These are phyloP conservation scores for human (Homo sapiens) DNA, from an alignment of 2,113 vertebrate species.

Conservation along the genomic window GRCh38 chr17:30368501-30369000, in stretches of 20 bases:
- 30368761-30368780: not conserved
- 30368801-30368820: not conserved
- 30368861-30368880: not conserved
- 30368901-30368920: not conserved
- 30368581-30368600: not conserved
- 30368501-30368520: not conserved
- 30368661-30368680: not conserved
- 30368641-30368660: not conserved
- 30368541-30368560: not conserved
- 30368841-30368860: slow-evolving; percentile 1
- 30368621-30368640: not conserved
- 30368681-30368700: not conserved
- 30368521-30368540: not conserved
- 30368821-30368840: not conserved
- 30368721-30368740: not conserved
- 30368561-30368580: not conserved
- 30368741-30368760: not conserved
- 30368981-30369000: not conserved
- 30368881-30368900: not conserved
- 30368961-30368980: not conserved
- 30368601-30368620: not conserved
- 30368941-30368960: not conserved
- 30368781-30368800: not conserved
- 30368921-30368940: not conserved
- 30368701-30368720: not conserved